Evolutionary conservation across 2,113 vertebrate genomes (phyloP).

Genomic region (Etia nguti): DNA sequence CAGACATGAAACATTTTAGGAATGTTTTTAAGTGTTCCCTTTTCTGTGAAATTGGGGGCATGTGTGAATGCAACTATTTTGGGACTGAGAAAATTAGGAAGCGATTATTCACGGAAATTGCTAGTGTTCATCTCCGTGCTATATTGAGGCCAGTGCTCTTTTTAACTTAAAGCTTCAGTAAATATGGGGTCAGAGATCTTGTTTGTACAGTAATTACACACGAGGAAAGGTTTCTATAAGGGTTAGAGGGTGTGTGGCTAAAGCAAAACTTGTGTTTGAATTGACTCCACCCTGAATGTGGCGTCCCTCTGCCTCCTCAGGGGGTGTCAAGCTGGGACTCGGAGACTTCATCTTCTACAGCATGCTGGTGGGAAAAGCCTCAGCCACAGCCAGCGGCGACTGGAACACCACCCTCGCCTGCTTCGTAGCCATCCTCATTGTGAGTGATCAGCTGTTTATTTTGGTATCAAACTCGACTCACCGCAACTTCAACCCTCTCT

Average conservation of each 20-base stretch:
- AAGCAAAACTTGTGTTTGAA: background rate
- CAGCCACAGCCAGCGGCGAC: conserved; percentile 94
- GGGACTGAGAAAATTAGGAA: conserved; percentile 39
- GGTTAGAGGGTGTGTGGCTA: conserved; percentile 61
- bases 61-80: conserved; percentile 1
- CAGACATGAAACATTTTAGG: conserved; percentile 2
- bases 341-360: conserved; percentile 99
- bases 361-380: conserved; percentile 97
- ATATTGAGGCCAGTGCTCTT: background rate
- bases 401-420: conserved; percentile 99
- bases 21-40: conserved; percentile 8
- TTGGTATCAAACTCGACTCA: background rate
- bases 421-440: conserved; percentile 98
- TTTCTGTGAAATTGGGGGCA: conserved; percentile 1
- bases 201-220: conserved; percentile 52
- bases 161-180: conserved; percentile 13
- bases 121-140: conserved; percentile 26
- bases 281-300: conserved; percentile 39
- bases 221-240: background rate
- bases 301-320: conserved; percentile 69
- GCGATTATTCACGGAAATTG: conserved; percentile 43
- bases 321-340: conserved; percentile 94
- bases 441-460: conserved; percentile 65
- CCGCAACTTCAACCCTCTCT: background rate
- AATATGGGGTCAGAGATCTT: conserved; percentile 9